These are phyloP conservation scores for Dendronephthya gigantea DNA, from an alignment of 64 coral and sea anemone species.

Conservation along the genomic window DNA sequence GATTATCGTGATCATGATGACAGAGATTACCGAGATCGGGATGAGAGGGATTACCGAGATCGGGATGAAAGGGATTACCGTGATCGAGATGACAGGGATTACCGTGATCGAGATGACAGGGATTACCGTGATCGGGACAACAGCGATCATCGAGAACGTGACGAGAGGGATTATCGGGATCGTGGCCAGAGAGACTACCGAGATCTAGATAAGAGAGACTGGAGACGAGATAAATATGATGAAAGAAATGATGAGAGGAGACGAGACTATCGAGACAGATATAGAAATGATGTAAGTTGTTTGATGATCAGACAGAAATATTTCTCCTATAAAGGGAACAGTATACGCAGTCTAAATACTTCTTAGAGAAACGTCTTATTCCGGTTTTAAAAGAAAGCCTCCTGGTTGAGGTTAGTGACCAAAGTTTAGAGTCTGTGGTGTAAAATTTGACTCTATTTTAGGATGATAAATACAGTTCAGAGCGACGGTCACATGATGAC, in stretches of 20 bases:
- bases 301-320: background rate
- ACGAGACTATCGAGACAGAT: background rate
- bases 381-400: background rate
- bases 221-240: background rate
- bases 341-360: too few relatives aligned
- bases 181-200: background rate
- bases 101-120: background rate
- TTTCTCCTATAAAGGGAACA: too few relatives aligned
- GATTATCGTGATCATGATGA: background rate
- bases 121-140: background rate
- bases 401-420: background rate
- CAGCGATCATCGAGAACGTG: too few relatives aligned
- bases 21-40: background rate
- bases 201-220: background rate
- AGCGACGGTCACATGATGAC: background rate
- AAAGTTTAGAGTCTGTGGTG: background rate
- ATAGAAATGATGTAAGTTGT: slow-evolving; percentile 6
- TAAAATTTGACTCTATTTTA: background rate
- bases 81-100: background rate
- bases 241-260: background rate
- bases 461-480: background rate
- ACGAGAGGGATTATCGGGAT: background rate
- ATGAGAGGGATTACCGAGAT: background rate
- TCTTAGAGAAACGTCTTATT: background rate
- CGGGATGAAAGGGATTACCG: background rate